Percentiles rank a stretch among this genome's conserved stretches.
Evolutionary conservation across 2,888 invertebrate species (phyloP).

Genomic region (Corbicula japonica): DNA sequence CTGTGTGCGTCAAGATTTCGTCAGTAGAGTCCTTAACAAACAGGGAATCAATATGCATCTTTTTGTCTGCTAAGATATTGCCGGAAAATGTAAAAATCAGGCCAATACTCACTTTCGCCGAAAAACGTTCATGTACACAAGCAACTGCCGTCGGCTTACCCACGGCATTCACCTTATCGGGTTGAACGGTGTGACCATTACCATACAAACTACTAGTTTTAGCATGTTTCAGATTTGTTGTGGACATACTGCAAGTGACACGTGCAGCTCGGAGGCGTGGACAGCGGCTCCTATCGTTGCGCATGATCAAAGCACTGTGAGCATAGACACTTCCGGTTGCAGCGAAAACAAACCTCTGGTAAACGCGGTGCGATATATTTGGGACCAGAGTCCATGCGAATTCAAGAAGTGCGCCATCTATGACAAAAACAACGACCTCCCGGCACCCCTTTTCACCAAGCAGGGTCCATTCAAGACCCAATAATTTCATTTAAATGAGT

Average conservation of each 20-base stretch:
- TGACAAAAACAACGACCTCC: constrained; percentile 20
- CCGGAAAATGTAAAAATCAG: too few species aligned
- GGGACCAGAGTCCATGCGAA: constrained; percentile 18
- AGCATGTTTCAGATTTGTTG: constrained; percentile 26
- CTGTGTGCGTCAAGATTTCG: too few species aligned
- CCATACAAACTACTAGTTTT: too few species aligned
- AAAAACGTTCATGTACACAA: too few species aligned
- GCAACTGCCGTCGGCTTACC: too few species aligned
- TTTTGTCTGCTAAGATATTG: too few species aligned
- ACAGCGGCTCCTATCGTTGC: constrained; percentile 11
- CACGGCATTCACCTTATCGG: too few species aligned
- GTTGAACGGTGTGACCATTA: too few species aligned
- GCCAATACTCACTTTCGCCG: too few species aligned
- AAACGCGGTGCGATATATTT: constrained; percentile 10
- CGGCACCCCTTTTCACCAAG: constrained; percentile 16
- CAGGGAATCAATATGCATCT: too few species aligned
- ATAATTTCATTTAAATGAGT: too few species aligned
- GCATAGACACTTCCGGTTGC: constrained; percentile 16
- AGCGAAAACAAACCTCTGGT: neutral
- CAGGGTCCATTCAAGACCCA: constrained; percentile 17
- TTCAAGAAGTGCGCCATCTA: constrained; percentile 28
- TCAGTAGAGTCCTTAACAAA: too few species aligned
- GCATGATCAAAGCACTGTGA: constrained; percentile 20
- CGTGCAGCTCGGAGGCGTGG: neutral
- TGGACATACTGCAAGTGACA: neutral